Base-by-base conservation (phyloP, 2,113 vertebrate species). In the Eubucco bourcierii region DNA sequence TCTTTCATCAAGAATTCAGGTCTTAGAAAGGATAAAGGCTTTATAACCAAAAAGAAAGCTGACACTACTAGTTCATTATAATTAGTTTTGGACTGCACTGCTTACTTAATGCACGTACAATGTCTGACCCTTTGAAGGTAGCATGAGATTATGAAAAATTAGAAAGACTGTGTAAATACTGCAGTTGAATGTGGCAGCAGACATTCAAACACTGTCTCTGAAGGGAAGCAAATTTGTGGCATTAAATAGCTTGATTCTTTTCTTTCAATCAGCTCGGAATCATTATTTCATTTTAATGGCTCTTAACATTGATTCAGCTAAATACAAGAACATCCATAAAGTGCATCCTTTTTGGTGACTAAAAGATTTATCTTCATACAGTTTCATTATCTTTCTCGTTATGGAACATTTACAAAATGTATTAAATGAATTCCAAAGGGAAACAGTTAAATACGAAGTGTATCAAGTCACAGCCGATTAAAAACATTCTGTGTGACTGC, bases 21-120 rank as follows among this genome's bases (percentile, higher is more conserved):
- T 93, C 92, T 95, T 93, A 95, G 95, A 84, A 96, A 97, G 95
- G 90, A 97, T 96, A 97, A 97, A 97, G 97, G 87, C 96, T 95
- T 97, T 95, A 96, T 95, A 96, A 95, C 95, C 84, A 96, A 94
- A 96, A 96, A 97, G 93, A 97, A 97, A 97, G 95, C 97, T 97
- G 97, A 97, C 96, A 95, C 95, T 95, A 95, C 95, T 96, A 97
- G 97, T 98, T 98, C 97, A 97, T 97, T 97, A 97, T 97, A 96
- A 97, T 98, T 97, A 96, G 90, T 97, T 97, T 96, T 95, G 96
- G 95, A 88, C 95, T 97, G 95, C 92, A 33, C 80, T 96, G 79
- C 95, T 95, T 93, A 77, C 88, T 97, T 97, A 97, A 97, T 96
- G 93, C 97, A 95, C 88, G 74, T 93, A 88, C 80, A 63, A 37